phyloP scores from a whole-genome alignment of 2,113 vertebrate genomes.

The Myotis davidii region DNA sequence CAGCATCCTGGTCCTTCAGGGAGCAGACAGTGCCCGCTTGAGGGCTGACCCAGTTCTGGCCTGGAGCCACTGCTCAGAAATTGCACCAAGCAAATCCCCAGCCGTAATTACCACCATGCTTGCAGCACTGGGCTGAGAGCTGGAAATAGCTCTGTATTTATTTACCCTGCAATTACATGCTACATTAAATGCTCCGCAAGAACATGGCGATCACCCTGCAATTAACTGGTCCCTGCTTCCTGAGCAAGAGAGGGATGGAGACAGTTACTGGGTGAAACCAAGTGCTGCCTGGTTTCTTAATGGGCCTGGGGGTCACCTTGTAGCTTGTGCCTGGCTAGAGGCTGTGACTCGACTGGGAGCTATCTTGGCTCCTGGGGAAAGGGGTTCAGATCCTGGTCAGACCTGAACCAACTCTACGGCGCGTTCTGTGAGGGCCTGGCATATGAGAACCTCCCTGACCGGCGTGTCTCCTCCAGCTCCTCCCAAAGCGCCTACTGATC shows the following conservation, averaged over 20 bases:
- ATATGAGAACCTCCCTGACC: background rate
- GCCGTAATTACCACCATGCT: constrained; percentile 51
- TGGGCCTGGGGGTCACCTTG: constrained; percentile 75
- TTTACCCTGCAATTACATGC: constrained; percentile 83
- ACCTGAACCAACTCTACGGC: background rate
- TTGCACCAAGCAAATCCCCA: constrained; percentile 53
- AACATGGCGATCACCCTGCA: constrained; percentile 80
- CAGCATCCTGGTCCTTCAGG: background rate
- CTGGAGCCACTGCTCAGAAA: constrained; percentile 50
- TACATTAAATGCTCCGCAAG: constrained; percentile 80
- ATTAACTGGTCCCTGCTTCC: constrained; percentile 80
- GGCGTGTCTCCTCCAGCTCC: background rate
- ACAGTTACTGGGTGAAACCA: constrained; percentile 57
- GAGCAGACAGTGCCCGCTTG: background rate
- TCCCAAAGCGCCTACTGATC: background rate
- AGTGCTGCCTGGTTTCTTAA: constrained; percentile 71
- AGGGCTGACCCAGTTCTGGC: constrained; percentile 66
- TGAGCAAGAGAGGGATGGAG: constrained; percentile 68
- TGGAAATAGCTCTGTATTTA: constrained; percentile 82
- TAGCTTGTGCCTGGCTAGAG: background rate
- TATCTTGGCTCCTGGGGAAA: background rate
- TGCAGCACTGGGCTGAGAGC: constrained; percentile 71
- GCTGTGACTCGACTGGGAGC: background rate
- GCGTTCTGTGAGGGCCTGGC: background rate
- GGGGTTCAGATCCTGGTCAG: background rate